These are phyloP conservation scores for Dendroctonus valens DNA, from an alignment of 1,140 invertebrate species.

Conservation along the genomic window DNA sequence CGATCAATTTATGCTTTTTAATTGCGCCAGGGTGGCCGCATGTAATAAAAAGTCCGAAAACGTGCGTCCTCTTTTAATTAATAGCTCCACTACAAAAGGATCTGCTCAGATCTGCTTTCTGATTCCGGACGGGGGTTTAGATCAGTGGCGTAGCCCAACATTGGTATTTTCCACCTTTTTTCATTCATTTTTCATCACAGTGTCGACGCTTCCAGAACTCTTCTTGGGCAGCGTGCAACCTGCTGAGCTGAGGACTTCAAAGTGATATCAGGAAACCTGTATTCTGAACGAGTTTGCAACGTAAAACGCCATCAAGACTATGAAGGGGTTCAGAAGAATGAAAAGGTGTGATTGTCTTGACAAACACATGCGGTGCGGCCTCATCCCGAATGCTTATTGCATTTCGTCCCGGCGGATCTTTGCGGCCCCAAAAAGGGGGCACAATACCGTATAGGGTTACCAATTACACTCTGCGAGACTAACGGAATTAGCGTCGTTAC, in stretches of 20 bases:
- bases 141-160: too few relatives aligned
- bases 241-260: too few relatives aligned
- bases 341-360: too few relatives aligned
- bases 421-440: slow-evolving; percentile 11
- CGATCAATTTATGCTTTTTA: slow-evolving; percentile 35
- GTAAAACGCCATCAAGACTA: too few relatives aligned
- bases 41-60: slow-evolving; percentile 33
- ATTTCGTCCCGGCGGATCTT: slow-evolving; percentile 15
- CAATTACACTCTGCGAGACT: slow-evolving; percentile 30
- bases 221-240: too few relatives aligned
- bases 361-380: not conserved
- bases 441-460: slow-evolving; percentile 32
- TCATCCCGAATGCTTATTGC: slow-evolving; percentile 24
- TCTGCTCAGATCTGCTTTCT: slow-evolving; percentile 13
- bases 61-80: slow-evolving; percentile 37
- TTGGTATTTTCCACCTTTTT: too few relatives aligned
- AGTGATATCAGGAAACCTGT: too few relatives aligned
- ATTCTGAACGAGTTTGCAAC: too few relatives aligned
- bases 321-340: too few relatives aligned
- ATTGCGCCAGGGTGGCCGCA: slow-evolving; percentile 19
- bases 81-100: slow-evolving; percentile 29
- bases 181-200: too few relatives aligned
- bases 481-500: slow-evolving; percentile 32
- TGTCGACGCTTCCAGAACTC: too few relatives aligned
- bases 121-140: not conserved